Evolutionary conservation across 2,113 vertebrate genomes (phyloP).

Genomic region (Callopanchax toddi): DNA sequence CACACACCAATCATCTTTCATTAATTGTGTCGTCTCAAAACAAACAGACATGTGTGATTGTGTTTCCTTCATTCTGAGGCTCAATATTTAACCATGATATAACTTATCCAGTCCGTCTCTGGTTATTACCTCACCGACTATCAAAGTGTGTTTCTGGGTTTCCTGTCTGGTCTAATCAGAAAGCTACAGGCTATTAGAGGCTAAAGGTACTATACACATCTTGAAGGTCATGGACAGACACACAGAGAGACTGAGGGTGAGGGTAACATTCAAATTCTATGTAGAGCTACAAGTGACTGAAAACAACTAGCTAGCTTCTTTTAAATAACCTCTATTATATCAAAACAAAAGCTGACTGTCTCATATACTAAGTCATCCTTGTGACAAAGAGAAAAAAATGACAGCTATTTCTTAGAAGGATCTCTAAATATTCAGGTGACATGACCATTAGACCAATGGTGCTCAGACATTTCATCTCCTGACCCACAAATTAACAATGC

Average conservation of each 20-base stretch:
- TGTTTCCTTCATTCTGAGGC: background rate
- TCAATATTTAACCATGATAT: background rate
- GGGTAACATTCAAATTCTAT: background rate
- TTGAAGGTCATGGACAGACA: background rate
- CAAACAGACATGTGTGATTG: constrained; percentile 8
- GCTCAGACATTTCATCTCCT: too few relatives aligned
- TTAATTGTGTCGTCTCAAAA: constrained; percentile 28
- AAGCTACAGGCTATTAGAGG: constrained; percentile 5
- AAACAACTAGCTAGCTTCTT: background rate
- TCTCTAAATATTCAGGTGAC: too few relatives aligned
- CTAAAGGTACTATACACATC: too few relatives aligned
- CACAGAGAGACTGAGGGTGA: background rate
- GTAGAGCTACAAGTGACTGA: background rate
- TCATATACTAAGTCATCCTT: too few relatives aligned
- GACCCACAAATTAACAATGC: too few relatives aligned
- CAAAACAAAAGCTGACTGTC: background rate
- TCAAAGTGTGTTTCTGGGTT: constrained; percentile 10
- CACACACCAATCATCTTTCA: constrained; percentile 33
- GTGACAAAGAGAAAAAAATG: too few relatives aligned
- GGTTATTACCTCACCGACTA: background rate
- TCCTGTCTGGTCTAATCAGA: constrained; percentile 1
- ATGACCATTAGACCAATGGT: too few relatives aligned
- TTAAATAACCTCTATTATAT: background rate
- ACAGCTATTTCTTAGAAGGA: too few relatives aligned
- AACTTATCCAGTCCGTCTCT: background rate